A percentile compares a stretch with the other conserved stretches of the same genome.
Conservation (phyloP, 2,888 invertebrate species). For the Drosophila tanythrix region DNA sequence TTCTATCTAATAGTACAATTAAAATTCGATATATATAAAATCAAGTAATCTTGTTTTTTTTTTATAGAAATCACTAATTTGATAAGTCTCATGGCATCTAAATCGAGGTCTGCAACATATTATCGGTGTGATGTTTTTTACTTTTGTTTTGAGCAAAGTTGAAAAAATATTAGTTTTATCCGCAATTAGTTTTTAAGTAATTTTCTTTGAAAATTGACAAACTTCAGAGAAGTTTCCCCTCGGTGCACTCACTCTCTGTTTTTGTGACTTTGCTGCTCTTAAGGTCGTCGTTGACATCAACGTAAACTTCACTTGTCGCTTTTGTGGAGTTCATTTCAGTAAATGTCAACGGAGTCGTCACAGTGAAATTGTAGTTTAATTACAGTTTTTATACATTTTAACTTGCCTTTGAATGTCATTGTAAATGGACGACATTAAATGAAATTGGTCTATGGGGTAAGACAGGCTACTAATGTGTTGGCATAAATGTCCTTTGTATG, state of each 20-base stretch:
- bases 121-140: not conserved
- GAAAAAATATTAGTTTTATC: slow-evolving; percentile 8
- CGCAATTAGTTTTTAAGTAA: slow-evolving; percentile 12
- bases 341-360: slow-evolving; percentile 56
- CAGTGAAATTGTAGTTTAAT: slow-evolving; percentile 65
- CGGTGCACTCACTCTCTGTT: not conserved
- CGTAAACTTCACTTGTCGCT: slow-evolving; percentile 22
- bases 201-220: slow-evolving; percentile 21
- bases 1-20: not conserved
- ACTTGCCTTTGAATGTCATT: slow-evolving; percentile 55
- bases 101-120: not conserved
- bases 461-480: slow-evolving; percentile 17
- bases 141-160: slow-evolving; percentile 4
- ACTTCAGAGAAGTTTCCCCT: slow-evolving; percentile 27
- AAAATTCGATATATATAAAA: not conserved
- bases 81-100: not conserved
- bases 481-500: slow-evolving; percentile 7
- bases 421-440: slow-evolving; percentile 51
- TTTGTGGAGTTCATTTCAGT: slow-evolving; percentile 44
- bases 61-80: not conserved
- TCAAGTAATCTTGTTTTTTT: too few relatives aligned
- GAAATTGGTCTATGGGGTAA: slow-evolving; percentile 41
- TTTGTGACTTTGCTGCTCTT: slow-evolving; percentile 51
- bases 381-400: slow-evolving; percentile 61
- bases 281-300: slow-evolving; percentile 42